phyloP scores from a whole-genome alignment of 2,797 vertebrate genomes.

The Squalus acanthias region DNA sequence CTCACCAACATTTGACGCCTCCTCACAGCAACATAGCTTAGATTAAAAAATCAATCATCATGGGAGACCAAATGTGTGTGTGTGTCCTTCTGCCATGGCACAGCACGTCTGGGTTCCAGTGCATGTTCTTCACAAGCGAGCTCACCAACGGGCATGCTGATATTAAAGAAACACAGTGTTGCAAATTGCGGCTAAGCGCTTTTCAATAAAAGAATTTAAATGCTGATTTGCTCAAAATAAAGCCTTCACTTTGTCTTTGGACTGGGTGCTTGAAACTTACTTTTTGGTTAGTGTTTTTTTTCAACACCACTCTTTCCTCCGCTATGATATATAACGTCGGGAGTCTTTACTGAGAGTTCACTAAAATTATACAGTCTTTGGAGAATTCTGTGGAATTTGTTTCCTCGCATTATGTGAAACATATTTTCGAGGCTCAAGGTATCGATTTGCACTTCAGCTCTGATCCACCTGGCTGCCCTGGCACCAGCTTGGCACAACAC shows the following conservation, averaged over 20 bases:
- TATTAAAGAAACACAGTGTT: background rate
- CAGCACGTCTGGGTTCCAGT: background rate
- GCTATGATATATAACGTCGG: background rate
- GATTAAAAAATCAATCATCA: background rate
- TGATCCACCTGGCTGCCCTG: slow-evolving; percentile 21
- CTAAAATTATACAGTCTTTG: background rate
- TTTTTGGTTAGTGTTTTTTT: background rate
- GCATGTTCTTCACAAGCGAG: no score
- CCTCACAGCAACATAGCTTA: background rate
- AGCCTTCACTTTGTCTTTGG: background rate
- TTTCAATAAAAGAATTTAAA: background rate
- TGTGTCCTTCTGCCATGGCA: background rate
- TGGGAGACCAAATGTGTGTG: background rate
- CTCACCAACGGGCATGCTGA: background rate
- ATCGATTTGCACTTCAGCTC: background rate
- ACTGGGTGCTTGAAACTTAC: background rate
- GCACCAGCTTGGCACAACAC: background rate
- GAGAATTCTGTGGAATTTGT: slow-evolving; percentile 17
- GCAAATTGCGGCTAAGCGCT: background rate
- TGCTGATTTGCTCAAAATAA: background rate
- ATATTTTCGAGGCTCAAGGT: background rate
- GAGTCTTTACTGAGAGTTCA: background rate
- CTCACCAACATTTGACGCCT: background rate
- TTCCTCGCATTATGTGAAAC: background rate
- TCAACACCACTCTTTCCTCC: background rate